A percentile compares a stretch with the other conserved stretches of the same genome.
These are phyloP conservation scores for Gymnosoma rotundatum DNA, from an alignment of 2,888 invertebrate genomes.

Conservation along the genomic window DNA sequence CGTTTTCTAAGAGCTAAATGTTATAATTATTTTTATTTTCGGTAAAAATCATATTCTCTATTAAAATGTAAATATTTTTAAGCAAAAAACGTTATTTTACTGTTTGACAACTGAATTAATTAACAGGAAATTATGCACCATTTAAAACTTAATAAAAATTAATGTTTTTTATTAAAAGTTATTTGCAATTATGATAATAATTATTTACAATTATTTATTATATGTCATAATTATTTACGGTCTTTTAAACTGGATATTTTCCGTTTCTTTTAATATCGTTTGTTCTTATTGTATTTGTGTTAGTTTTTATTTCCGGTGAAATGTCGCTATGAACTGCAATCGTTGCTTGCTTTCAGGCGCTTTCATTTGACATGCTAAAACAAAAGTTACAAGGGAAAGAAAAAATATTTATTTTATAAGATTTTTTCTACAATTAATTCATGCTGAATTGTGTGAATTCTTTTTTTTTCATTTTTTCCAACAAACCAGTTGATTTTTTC, in stretches of 20 bases:
- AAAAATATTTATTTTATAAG: slow-evolving; percentile 29
- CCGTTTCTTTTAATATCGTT: slow-evolving; percentile 3
- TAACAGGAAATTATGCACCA: background rate
- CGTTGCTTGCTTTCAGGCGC: slow-evolving; percentile 45
- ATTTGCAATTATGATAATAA: background rate
- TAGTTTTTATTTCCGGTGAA: slow-evolving; percentile 9
- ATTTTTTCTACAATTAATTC: slow-evolving; percentile 19
- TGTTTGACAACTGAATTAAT: slow-evolving; percentile 3
- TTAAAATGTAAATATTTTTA: background rate
- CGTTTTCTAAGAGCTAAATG: too few relatives aligned
- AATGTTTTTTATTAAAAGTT: slow-evolving; percentile 7
- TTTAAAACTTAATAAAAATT: background rate
- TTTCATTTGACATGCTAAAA: slow-evolving; percentile 38
- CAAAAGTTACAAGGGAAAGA: slow-evolving; percentile 19
- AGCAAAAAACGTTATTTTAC: background rate
- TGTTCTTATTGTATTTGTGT: background rate
- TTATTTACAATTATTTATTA: too few relatives aligned
- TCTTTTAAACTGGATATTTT: slow-evolving; percentile 16
- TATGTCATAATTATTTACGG: slow-evolving; percentile 20
- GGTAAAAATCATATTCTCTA: background rate
- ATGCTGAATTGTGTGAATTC: slow-evolving; percentile 65
- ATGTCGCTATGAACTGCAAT: slow-evolving; percentile 2
- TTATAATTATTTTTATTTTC: too few relatives aligned
- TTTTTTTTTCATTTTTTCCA: background rate
- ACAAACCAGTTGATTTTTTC: slow-evolving; percentile 47